Conservation (phyloP, 2,888 invertebrate species). For the Eurois occulta region DNA sequence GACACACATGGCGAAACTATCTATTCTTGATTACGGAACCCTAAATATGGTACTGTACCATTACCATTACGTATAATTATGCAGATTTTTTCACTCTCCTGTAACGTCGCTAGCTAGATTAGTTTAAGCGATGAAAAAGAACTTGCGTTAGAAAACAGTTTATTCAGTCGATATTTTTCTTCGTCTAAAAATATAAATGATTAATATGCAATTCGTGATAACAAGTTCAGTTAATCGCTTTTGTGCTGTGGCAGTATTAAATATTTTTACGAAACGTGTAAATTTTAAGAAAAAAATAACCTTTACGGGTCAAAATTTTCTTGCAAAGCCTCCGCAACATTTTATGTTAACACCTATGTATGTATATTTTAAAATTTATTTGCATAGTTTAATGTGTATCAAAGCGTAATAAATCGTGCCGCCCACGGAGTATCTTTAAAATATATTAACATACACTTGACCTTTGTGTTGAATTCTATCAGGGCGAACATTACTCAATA, state of each 20-base stretch:
- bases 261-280: neutral
- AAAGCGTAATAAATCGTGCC: slow-evolving; percentile 62
- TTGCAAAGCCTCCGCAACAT: slow-evolving; percentile 6
- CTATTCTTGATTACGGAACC: no score
- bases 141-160: neutral
- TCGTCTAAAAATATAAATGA: neutral
- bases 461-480: slow-evolving; percentile 80
- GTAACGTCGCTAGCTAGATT: neutral
- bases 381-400: slow-evolving; percentile 60
- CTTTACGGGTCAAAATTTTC: slow-evolving; percentile 16
- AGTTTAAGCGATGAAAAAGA: neutral
- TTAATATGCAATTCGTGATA: neutral
- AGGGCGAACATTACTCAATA: slow-evolving; percentile 78
- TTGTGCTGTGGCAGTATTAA: neutral
- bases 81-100: neutral
- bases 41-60: neutral
- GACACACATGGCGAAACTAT: no score
- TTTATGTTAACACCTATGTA: slow-evolving; percentile 44
- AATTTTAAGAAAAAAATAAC: neutral
- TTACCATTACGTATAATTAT: no score
- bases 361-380: slow-evolving; percentile 59
- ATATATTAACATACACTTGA: slow-evolving; percentile 74
- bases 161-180: neutral
- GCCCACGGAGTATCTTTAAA: slow-evolving; percentile 66
- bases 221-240: neutral